Conservation (phyloP, 1,140 invertebrate species). For the Ooceraea biroi region DNA sequence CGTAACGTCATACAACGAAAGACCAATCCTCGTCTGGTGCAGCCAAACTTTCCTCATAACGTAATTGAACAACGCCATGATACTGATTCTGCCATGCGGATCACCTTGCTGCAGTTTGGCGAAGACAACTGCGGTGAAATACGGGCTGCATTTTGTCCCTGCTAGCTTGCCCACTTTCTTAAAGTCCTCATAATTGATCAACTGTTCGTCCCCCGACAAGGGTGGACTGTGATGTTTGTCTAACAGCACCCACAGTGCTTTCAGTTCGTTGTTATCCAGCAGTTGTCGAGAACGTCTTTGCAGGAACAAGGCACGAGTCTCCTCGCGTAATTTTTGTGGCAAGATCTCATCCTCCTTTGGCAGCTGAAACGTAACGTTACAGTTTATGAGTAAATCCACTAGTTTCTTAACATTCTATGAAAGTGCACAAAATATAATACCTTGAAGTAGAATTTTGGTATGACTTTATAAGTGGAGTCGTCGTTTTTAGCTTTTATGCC, state of each 20-base stretch:
- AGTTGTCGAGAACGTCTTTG: conserved; percentile 94
- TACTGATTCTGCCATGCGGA: conserved; percentile 92
- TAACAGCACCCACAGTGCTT: conserved; percentile 93
- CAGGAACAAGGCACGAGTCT: conserved; percentile 94
- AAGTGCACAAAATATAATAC: conserved; percentile 68
- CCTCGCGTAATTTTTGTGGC: conserved; percentile 93
- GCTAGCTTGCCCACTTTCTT: conserved; percentile 91
- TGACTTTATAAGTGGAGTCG: conserved; percentile 85
- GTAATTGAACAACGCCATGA: conserved; percentile 96
- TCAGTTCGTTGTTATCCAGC: conserved; percentile 95
- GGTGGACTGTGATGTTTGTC: conserved; percentile 93
- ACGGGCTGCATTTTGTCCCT: conserved; percentile 89
- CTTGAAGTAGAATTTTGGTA: conserved; percentile 93
- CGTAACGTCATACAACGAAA: conserved; percentile 96
- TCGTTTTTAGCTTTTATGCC: conserved; percentile 83
- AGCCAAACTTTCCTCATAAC: conserved; percentile 98
- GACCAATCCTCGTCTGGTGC: conserved; percentile 96
- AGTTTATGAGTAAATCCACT: not conserved
- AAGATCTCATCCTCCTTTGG: conserved; percentile 92
- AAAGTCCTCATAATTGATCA: conserved; percentile 95
- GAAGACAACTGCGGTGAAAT: conserved; percentile 95
- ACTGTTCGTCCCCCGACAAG: conserved; percentile 91
- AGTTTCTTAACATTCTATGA: conserved; percentile 7
- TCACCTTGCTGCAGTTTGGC: conserved; percentile 94
- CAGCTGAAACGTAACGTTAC: conserved; percentile 82